A percentile compares a stretch with the other conserved stretches of the same genome.
These are phyloP conservation scores for Tachyglossus aculeatus DNA, from an alignment of 2,797 vertebrate genomes.

Conservation along the genomic window DNA sequence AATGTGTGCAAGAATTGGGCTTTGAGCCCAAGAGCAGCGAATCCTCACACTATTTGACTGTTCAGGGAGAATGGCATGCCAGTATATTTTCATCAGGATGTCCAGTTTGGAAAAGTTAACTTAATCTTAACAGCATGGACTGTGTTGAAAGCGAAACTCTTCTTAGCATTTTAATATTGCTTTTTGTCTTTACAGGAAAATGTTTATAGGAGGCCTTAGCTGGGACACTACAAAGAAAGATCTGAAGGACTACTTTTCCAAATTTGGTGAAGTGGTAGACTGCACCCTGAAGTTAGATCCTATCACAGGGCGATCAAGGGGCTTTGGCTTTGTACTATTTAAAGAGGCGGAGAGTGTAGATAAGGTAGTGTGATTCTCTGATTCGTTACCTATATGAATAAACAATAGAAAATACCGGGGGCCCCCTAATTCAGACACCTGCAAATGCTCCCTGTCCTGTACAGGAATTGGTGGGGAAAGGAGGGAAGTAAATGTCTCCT, in stretches of 20 bases:
- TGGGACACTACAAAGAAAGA: slow-evolving; percentile 95
- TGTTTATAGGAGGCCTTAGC: slow-evolving; percentile 92
- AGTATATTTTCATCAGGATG: slow-evolving; percentile 36
- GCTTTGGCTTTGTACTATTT: slow-evolving; percentile 90
- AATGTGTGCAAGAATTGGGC: too few species aligned
- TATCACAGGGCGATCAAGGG: slow-evolving; percentile 88
- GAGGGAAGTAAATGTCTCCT: too few species aligned
- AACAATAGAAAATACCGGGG: neutral
- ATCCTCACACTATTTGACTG: neutral
- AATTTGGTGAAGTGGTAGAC: slow-evolving; percentile 90
- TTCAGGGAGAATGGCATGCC: slow-evolving; percentile 24
- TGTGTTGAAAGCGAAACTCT: slow-evolving; percentile 30
- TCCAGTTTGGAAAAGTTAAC: slow-evolving; percentile 27
- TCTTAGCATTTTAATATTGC: slow-evolving; percentile 46
- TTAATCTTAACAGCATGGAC: slow-evolving; percentile 14
- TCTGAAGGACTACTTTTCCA: slow-evolving; percentile 90
- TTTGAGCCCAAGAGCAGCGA: too few species aligned
- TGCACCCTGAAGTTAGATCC: slow-evolving; percentile 91
- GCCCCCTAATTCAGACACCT: too few species aligned
- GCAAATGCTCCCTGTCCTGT: too few species aligned
- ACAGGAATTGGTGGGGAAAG: too few species aligned
- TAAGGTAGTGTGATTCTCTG: slow-evolving; percentile 76
- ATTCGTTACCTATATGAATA: neutral
- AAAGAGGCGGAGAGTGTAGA: slow-evolving; percentile 88
- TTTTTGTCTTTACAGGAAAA: slow-evolving; percentile 83